Evolutionary conservation across 2,797 vertebrate genomes (phyloP), one percentile per base, ranked within the genome.

Genomic region (Crocodylus rhombifer): DNA sequence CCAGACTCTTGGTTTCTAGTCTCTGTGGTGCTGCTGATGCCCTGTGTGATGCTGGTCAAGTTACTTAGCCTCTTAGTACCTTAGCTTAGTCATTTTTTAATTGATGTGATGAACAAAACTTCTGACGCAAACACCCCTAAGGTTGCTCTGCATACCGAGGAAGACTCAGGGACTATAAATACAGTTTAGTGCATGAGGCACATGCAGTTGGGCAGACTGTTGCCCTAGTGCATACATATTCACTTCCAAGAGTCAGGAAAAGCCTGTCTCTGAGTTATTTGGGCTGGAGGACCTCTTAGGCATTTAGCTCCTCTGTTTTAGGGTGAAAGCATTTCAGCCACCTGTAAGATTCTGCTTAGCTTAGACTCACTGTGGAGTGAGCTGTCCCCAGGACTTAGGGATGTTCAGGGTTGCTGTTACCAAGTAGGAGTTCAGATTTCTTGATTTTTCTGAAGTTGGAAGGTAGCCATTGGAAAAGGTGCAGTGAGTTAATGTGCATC

Each of bases 331-430:
- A 23, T 89, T 91, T 90, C 89, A 89, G 65, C 67, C 73, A 60
- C 65, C 77, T 86, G 1, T 78, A 88, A 91, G 90, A 80, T 86
- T 33, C 42, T 57, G 4, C 77, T 79, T 85, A 77, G 83, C 36
- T 90, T 90, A 95, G 88, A 78, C 63, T 80, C 14, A 33, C 26
- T 84, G 23, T 77, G 83, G 91, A 77, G 56, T 42, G 33, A 65
- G 10, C 67, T 91, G 1, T 81, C 81, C 64, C 56, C 25, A 63
- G 57, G 21, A 65, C 78, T 23, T 62, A 78, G 6, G 30, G 30
- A 30, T 30, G 30, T 36, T 62, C 18, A 15, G 77, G 26, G 80
- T 57, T 73, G 0, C 14, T 33, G 79, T 69, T 51, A 1, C 2
- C 25, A 12, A 73, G 36, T 25, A 42, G 26, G 36, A 73, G 74